Conservation (phyloP, 2,888 invertebrate genomes). For the Ectemnius cavifrons region DNA sequence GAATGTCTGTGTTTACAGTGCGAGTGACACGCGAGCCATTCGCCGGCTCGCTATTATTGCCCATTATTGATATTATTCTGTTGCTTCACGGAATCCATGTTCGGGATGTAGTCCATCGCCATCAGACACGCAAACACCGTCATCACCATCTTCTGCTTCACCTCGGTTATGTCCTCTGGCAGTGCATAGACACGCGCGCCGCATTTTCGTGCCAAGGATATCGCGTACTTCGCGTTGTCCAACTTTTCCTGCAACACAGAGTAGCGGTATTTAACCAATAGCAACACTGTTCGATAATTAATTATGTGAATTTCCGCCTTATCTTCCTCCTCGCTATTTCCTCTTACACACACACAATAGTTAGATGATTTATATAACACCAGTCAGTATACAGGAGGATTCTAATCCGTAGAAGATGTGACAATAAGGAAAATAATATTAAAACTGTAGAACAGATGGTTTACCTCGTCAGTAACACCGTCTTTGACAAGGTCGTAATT, state of each 20-base stretch:
- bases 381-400: too few relatives aligned
- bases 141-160: conserved; percentile 99
- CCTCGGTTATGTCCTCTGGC: conserved; percentile 98
- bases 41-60: conserved; percentile 64
- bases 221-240: conserved; percentile 99
- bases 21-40: conserved; percentile 22
- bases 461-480: conserved; percentile 89
- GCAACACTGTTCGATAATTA: conserved; percentile 8
- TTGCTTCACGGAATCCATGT: conserved; percentile 83
- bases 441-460: too few relatives aligned
- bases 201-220: conserved; percentile 97
- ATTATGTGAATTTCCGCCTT: conserved; percentile 3
- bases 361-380: too few relatives aligned
- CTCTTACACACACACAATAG: too few relatives aligned
- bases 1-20: conserved; percentile 47
- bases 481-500: conserved; percentile 94
- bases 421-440: too few relatives aligned
- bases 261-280: too few relatives aligned
- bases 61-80: conserved; percentile 69
- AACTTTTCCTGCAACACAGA: conserved; percentile 87
- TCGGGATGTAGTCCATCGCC: conserved; percentile 97
- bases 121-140: conserved; percentile 99
- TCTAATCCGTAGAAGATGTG: too few relatives aligned
- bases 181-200: conserved; percentile 98
- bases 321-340: too few relatives aligned